Evolutionary conservation across 2,797 vertebrate genomes (phyloP).

Genomic region (Pipistrellus pygmaeus): DNA sequence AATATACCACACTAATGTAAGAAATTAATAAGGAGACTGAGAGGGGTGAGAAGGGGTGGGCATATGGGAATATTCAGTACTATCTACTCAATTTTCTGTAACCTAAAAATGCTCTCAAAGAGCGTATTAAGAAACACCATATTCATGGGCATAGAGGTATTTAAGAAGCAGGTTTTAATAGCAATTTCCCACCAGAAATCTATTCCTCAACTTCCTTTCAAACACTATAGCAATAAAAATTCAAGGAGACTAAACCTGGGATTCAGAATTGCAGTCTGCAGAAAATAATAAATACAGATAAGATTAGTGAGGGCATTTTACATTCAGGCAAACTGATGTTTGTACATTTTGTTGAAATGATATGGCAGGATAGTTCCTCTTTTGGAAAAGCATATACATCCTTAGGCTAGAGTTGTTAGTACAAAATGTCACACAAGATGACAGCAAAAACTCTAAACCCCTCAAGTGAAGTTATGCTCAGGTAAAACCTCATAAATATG

Average conservation of each 20-base stretch:
- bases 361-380: neutral
- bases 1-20: neutral
- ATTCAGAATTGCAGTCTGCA: constrained; percentile 3
- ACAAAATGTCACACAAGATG: neutral
- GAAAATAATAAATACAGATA: constrained; percentile 18
- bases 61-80: neutral
- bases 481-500: neutral
- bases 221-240: neutral
- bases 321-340: neutral
- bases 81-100: neutral
- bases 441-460: neutral
- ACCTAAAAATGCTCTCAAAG: constrained; percentile 6
- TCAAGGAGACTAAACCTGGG: neutral
- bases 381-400: neutral
- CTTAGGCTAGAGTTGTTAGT: neutral
- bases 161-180: constrained; percentile 47
- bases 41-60: fast-evolving
- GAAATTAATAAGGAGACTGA: neutral
- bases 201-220: constrained; percentile 36
- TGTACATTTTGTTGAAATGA: constrained; percentile 20
- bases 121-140: neutral
- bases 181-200: constrained; percentile 52
- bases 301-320: constrained; percentile 2
- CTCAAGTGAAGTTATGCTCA: neutral
- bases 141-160: neutral